Evolutionary conservation across 2,113 vertebrate genomes (phyloP).

Genomic region (Pavo muticus): DNA sequence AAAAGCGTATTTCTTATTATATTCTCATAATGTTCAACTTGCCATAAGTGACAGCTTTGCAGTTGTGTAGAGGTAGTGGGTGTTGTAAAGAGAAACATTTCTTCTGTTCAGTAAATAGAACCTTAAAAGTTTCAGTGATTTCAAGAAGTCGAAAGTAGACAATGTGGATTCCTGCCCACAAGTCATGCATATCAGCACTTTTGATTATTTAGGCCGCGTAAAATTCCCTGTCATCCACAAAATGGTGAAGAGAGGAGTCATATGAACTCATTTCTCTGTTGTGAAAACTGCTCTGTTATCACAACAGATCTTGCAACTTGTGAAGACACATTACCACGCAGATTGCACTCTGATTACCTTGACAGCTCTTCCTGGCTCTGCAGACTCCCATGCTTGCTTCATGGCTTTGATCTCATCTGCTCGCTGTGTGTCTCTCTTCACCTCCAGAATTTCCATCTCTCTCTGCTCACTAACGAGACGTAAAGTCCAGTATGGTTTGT

Average conservation of each 20-base stretch:
- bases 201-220: background rate
- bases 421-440: conserved; percentile 87
- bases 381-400: conserved; percentile 90
- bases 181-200: background rate
- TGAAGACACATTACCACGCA: background rate
- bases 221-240: background rate
- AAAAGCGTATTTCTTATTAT: background rate
- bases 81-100: background rate
- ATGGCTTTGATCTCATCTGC: conserved; percentile 87
- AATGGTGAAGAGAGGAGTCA: background rate
- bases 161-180: background rate
- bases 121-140: background rate
- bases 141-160: background rate
- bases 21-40: background rate
- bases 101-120: background rate
- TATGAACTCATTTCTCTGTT: background rate
- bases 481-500: conserved; percentile 84
- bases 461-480: conserved; percentile 82
- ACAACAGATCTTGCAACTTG: background rate
- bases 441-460: conserved; percentile 75
- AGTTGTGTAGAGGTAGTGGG: background rate
- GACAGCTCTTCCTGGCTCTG: conserved; percentile 83
- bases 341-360: conserved; percentile 78
- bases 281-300: background rate
- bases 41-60: background rate